A percentile compares a stretch with the other conserved stretches of the same genome.
phyloP scores from a whole-genome alignment of 2,113 vertebrate genomes.

The Percina caprodes region DNA sequence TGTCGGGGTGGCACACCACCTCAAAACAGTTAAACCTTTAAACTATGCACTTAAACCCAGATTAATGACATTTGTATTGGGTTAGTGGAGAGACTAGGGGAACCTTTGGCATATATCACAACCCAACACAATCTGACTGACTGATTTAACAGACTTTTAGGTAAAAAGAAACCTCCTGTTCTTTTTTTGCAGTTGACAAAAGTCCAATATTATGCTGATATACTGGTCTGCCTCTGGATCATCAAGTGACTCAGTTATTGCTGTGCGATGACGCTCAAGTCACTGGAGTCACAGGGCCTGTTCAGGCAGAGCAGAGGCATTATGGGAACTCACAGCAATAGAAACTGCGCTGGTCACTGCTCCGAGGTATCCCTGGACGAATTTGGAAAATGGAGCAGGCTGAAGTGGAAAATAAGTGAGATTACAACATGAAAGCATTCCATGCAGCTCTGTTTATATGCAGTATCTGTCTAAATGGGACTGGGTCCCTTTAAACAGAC shows the following conservation, averaged over 20 bases:
- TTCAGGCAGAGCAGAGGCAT: background rate
- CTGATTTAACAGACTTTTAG: no score
- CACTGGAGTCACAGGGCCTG: background rate
- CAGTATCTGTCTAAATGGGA: background rate
- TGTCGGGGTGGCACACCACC: background rate
- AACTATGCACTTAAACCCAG: background rate
- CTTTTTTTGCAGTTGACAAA: no score
- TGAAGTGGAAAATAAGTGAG: constrained; percentile 51
- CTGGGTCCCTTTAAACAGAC: background rate
- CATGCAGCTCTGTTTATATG: background rate
- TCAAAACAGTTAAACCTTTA: background rate
- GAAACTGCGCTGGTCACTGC: constrained; percentile 94
- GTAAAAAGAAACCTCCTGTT: no score
- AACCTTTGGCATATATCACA: background rate
- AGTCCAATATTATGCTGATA: background rate
- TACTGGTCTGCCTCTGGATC: background rate
- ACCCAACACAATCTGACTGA: background rate
- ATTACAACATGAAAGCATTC: background rate
- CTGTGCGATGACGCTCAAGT: background rate
- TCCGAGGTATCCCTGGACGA: constrained; percentile 92
- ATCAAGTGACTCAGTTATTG: background rate
- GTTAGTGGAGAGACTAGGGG: background rate
- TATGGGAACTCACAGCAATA: constrained; percentile 90
- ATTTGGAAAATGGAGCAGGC: constrained; percentile 90
- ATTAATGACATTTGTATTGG: background rate